Conservation (phyloP, 2,113 vertebrate species). For the Mustelus asterias region DNA sequence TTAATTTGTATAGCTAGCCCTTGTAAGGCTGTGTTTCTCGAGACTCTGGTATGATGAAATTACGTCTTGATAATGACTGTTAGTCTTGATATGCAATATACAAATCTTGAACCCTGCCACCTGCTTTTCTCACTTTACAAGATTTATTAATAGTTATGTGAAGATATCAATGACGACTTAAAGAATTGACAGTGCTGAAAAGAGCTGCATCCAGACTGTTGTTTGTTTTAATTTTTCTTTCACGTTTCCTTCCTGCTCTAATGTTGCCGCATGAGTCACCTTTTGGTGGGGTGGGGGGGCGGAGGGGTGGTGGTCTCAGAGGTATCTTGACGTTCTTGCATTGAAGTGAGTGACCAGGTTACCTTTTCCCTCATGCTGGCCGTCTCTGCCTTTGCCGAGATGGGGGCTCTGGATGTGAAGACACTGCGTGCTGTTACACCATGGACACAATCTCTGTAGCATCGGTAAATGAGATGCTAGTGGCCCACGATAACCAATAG, state of each 20-base stretch:
- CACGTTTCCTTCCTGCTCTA: not conserved
- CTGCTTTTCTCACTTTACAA: not conserved
- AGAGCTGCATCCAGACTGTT: not conserved
- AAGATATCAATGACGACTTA: not conserved
- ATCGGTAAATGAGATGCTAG: not conserved
- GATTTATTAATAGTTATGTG: not conserved
- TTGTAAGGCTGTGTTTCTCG: not conserved
- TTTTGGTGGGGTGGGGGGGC: not conserved
- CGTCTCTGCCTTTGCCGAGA: not conserved
- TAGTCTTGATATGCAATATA: constrained; percentile 20
- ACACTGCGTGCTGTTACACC: not conserved
- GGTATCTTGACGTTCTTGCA: not conserved
- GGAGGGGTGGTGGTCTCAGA: not conserved
- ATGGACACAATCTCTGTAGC: not conserved
- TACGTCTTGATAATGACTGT: not conserved
- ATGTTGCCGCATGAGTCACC: not conserved
- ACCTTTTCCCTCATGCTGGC: not conserved
- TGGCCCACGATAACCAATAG: not conserved
- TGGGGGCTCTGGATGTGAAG: not conserved
- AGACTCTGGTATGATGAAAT: constrained; percentile 6
- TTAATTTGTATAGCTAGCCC: constrained; percentile 11
- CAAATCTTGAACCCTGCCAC: not conserved
- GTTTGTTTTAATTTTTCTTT: not conserved
- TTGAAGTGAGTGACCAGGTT: not conserved
- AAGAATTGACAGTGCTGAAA: not conserved